Evolutionary conservation across 1,140 invertebrate species (phyloP).

Genomic region (Lepidurus packardi): DNA sequence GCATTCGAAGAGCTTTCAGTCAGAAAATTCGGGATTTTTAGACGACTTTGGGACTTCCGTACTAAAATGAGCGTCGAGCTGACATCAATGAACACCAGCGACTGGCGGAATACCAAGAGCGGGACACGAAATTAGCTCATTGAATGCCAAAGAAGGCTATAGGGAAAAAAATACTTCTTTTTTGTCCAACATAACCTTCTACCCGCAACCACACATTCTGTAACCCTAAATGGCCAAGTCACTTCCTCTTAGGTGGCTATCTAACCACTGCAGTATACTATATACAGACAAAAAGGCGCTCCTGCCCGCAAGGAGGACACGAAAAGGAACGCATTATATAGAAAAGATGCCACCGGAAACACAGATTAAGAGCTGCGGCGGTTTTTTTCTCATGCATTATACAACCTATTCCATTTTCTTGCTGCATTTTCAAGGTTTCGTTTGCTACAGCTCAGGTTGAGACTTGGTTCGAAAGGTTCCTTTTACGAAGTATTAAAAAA

Average conservation of each 20-base stretch:
- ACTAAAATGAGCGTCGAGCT: neutral
- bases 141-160: neutral
- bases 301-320: neutral
- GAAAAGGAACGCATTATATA: neutral
- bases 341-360: slow-evolving; percentile 1
- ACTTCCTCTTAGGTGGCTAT: neutral
- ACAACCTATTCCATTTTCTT: neutral
- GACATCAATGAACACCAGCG: neutral
- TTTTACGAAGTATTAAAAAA: no score
- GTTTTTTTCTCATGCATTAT: neutral
- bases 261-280: neutral
- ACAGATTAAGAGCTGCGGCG: neutral
- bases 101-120: neutral
- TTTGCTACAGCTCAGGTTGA: neutral
- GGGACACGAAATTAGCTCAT: neutral
- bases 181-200: neutral
- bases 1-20: neutral
- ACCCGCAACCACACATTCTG: neutral
- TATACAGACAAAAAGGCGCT: neutral
- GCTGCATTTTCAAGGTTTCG: neutral
- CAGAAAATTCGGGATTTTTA: neutral
- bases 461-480: neutral
- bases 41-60: neutral
- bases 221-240: neutral
- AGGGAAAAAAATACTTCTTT: neutral